Percentiles rank a stretch among this genome's conserved stretches.
These are phyloP conservation scores for Boulengeromyrus knoepffleri DNA, from an alignment of 2,113 vertebrate species.

Conservation along the genomic window DNA sequence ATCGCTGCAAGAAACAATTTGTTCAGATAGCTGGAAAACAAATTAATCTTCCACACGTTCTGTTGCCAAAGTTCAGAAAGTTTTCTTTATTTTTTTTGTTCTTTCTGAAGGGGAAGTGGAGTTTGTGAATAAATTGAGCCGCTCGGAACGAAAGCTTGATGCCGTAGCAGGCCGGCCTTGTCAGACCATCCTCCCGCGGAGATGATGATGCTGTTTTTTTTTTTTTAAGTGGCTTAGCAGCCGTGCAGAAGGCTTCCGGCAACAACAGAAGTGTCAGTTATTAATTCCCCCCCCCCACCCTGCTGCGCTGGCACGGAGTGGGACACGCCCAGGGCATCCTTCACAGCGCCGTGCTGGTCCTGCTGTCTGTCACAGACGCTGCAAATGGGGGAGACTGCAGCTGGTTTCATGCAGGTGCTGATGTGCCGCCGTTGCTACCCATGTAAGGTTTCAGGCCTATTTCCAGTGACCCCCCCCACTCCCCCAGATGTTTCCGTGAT, in stretches of 20 bases:
- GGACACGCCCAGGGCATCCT: not conserved
- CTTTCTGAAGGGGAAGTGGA: conserved; percentile 14
- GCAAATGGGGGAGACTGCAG: not conserved
- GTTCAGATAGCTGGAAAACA: conserved; percentile 47
- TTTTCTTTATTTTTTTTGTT: conserved; percentile 24
- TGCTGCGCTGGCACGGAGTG: not conserved
- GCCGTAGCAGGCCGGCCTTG: not conserved
- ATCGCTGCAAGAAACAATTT: conserved; percentile 45
- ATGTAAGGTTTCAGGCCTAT: not conserved
- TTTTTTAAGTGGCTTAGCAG: not conserved
- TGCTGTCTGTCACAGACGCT: not conserved
- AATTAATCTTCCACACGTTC: conserved; percentile 39
- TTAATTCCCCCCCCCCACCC: not conserved
- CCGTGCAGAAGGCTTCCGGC: not conserved
- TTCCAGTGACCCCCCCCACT: not conserved
- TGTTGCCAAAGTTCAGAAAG: conserved; percentile 39
- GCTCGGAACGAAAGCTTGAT: conserved; percentile 33
- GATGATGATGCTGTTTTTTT: not conserved
- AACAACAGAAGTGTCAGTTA: conserved; percentile 3
- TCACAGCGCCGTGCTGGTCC: not conserved
- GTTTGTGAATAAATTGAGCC: conserved; percentile 34
- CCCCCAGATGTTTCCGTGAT: not conserved
- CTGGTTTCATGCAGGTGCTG: not conserved
- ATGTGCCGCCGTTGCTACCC: not conserved
- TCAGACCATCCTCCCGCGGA: not conserved